phyloP scores from a whole-genome alignment of 2,113 vertebrate genomes.

The Motacilla alba region DNA sequence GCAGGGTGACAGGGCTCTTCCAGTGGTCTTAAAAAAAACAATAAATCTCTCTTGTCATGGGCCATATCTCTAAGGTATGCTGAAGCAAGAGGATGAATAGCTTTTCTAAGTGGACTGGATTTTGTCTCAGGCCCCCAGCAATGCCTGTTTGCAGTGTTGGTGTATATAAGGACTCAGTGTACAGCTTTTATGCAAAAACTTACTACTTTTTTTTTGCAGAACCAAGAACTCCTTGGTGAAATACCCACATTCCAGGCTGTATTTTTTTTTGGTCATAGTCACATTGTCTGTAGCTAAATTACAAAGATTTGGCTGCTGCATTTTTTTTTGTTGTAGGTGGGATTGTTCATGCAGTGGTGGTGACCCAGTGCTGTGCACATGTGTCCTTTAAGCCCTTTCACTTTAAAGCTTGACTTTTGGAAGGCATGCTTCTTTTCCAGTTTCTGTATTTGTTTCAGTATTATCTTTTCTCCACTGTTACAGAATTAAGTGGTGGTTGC shows the following conservation, averaged over 20 bases:
- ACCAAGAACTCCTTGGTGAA: not conserved
- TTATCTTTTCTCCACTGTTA: not conserved
- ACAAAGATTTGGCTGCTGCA: not conserved
- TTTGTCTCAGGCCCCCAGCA: not conserved
- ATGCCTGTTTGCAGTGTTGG: not conserved
- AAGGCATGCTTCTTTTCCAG: not conserved
- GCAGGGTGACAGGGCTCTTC: not conserved
- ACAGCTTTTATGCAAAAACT: not conserved
- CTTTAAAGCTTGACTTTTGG: not conserved
- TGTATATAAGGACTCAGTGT: not conserved
- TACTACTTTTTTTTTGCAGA: not conserved
- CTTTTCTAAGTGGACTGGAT: not conserved
- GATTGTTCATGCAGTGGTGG: not conserved
- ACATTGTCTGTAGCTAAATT: not conserved
- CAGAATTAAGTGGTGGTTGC: not conserved
- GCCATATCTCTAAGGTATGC: not conserved
- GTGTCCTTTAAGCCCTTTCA: not conserved
- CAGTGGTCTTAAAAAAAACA: not conserved
- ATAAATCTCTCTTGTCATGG: not conserved
- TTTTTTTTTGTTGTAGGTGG: not conserved
- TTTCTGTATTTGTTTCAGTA: not conserved
- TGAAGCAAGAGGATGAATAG: not conserved
- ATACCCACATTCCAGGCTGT: not conserved
- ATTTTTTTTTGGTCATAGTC: not conserved
- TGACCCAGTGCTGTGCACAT: accelerated